Percentiles rank a stretch among this genome's conserved stretches.
Conservation (phyloP, 2,113 vertebrate species). For the Laterallus jamaicensis region DNA sequence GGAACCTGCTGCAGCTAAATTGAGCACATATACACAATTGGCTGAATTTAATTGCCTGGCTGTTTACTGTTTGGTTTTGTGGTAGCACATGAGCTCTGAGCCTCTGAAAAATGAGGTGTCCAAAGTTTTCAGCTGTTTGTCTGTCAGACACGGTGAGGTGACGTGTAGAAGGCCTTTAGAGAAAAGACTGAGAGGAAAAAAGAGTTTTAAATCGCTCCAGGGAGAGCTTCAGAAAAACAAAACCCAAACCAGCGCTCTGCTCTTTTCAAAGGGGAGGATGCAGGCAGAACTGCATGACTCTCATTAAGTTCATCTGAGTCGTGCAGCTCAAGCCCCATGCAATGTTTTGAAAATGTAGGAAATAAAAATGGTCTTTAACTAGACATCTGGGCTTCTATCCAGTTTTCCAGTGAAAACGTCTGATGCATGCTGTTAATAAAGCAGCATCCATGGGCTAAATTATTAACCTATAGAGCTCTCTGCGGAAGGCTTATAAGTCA, state of each 20-base stretch:
- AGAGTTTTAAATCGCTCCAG: slow-evolving; percentile 33
- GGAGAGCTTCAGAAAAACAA: slow-evolving; percentile 27
- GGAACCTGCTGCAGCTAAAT: neutral
- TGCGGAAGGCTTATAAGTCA: neutral
- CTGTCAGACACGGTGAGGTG: neutral
- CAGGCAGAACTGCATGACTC: slow-evolving; percentile 43
- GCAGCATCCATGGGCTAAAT: slow-evolving; percentile 30
- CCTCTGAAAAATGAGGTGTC: neutral
- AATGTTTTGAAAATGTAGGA: slow-evolving; percentile 58
- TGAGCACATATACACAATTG: neutral
- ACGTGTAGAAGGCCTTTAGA: slow-evolving; percentile 39
- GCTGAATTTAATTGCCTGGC: neutral
- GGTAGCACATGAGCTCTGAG: neutral
- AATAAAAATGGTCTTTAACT: slow-evolving; percentile 36
- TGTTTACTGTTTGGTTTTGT: neutral
- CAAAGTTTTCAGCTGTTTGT: neutral
- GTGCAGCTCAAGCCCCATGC: slow-evolving; percentile 55
- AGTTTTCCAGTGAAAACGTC: neutral
- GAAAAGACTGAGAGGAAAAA: neutral
- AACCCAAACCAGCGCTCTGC: neutral
- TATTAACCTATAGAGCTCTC: neutral
- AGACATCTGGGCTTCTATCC: slow-evolving; percentile 29
- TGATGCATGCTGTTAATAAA: slow-evolving; percentile 44
- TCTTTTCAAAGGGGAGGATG: slow-evolving; percentile 19
- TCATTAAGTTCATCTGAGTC: slow-evolving; percentile 49